Evolutionary conservation across 2,888 invertebrate genomes (phyloP).

Genomic region (Chrysolina americana): DNA sequence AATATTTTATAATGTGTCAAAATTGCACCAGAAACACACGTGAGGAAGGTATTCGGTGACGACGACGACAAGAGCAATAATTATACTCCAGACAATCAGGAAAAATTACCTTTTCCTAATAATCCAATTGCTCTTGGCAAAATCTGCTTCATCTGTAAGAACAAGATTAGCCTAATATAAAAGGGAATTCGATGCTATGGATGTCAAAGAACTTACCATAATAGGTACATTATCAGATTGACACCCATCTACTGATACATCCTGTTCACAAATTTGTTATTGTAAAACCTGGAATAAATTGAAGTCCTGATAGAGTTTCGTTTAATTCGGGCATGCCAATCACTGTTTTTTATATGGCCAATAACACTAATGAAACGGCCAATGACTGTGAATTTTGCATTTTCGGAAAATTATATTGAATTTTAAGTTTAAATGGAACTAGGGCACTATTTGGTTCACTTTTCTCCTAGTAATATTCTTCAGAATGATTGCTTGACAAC

Average conservation of each 20-base stretch:
- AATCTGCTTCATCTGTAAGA: conserved; percentile 20
- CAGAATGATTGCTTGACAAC: not conserved
- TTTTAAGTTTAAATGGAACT: not conserved
- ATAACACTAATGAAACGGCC: conserved; percentile 4
- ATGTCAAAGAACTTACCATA: conserved; percentile 20
- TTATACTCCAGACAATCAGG: not conserved
- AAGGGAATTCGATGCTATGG: not conserved
- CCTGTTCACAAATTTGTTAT: conserved; percentile 10
- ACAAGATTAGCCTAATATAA: not conserved
- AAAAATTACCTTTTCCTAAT: not conserved
- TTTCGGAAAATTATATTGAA: not conserved
- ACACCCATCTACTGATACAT: too few relatives aligned
- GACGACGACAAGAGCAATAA: conserved; percentile 5
- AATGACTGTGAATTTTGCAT: conserved; percentile 1
- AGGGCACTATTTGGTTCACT: not conserved
- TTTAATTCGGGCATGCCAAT: conserved; percentile 3
- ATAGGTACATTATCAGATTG: conserved; percentile 8
- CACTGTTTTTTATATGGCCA: conserved; percentile 4
- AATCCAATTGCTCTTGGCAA: conserved; percentile 11
- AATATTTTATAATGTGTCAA: conserved; percentile 12
- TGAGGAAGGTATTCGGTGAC: conserved; percentile 14
- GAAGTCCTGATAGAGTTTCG: conserved; percentile 1
- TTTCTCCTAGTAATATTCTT: not conserved
- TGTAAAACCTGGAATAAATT: conserved; percentile 6
- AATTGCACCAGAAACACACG: not conserved